phyloP scores from a whole-genome alignment of 1,140 invertebrate species.

The Contarinia nasturtii region DNA sequence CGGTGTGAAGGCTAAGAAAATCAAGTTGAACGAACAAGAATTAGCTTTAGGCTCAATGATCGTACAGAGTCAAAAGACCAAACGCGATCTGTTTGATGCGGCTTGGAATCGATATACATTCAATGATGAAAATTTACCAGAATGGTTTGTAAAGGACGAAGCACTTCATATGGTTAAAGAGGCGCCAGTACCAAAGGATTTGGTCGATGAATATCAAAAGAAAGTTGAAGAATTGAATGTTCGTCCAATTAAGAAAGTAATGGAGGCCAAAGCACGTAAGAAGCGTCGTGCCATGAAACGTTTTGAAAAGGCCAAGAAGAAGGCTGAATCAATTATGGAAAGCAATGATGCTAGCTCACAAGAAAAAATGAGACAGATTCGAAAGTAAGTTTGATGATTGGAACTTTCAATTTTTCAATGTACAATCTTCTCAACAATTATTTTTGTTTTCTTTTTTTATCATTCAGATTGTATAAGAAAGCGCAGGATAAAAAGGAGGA shows the following conservation, averaged over 20 bases:
- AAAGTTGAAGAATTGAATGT: conserved; percentile 75
- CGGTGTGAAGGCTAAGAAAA: conserved; percentile 28
- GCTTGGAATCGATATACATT: conserved; percentile 83
- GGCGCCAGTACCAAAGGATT: conserved; percentile 56
- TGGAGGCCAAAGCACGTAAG: conserved; percentile 95
- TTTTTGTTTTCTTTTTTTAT: conserved; percentile 6
- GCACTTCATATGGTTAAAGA: conserved; percentile 69
- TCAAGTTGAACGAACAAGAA: conserved; percentile 68
- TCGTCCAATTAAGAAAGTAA: conserved; percentile 92
- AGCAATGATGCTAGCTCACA: conserved; percentile 71
- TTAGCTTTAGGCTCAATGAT: conserved; percentile 73
- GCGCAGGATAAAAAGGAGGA: conserved; percentile 72
- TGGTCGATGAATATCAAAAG: conserved; percentile 52
- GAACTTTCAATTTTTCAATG: not conserved
- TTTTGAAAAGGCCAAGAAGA: conserved; percentile 89
- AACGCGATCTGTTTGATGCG: conserved; percentile 66
- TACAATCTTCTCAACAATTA: not conserved
- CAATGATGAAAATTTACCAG: conserved; percentile 76
- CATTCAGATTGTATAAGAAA: conserved; percentile 78
- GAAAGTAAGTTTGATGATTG: conserved; percentile 40
- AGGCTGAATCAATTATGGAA: conserved; percentile 79
- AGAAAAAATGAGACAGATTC: conserved; percentile 84
- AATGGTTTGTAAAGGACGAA: conserved; percentile 95
- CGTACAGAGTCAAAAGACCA: conserved; percentile 65
- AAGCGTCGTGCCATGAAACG: conserved; percentile 72